Conservation (phyloP, 2,113 vertebrate species). For the Leucosticte australis region DNA sequence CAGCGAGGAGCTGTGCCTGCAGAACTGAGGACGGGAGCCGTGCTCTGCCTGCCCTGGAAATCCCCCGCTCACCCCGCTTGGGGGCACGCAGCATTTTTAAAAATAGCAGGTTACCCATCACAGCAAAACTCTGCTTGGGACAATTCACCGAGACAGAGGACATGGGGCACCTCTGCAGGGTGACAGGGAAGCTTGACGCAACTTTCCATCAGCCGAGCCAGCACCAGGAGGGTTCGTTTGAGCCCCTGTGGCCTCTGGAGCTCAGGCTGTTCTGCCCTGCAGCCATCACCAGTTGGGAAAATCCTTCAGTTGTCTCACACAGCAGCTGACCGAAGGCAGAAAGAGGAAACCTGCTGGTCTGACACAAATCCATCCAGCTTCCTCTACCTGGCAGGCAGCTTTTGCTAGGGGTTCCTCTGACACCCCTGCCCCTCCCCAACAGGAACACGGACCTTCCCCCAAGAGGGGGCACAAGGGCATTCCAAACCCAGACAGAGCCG, state of each 20-base stretch:
- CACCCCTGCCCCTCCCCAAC: rapidly evolving
- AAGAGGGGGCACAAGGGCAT: not conserved
- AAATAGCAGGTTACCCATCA: conserved; percentile 10
- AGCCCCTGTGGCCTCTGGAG: not conserved
- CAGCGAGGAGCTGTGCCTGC: not conserved
- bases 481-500: not conserved
- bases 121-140: not conserved
- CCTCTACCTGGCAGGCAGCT: not conserved
- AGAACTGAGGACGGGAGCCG: not conserved
- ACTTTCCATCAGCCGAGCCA: not conserved
- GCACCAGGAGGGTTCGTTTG: rapidly evolving
- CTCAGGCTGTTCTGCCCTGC: not conserved
- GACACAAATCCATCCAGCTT: not conserved
- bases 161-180: not conserved
- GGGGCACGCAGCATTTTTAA: not conserved
- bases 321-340: not conserved
- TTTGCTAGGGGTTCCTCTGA: not conserved
- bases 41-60: not conserved
- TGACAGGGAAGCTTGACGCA: not conserved
- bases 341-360: not conserved
- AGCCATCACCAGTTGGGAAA: not conserved
- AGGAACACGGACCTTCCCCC: not conserved
- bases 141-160: not conserved
- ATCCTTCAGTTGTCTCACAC: not conserved
- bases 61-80: rapidly evolving